A percentile compares a stretch with the other conserved stretches of the same genome.
phyloP scores from a whole-genome alignment of 2,888 invertebrate species.

The Himalopsyche tibetana region DNA sequence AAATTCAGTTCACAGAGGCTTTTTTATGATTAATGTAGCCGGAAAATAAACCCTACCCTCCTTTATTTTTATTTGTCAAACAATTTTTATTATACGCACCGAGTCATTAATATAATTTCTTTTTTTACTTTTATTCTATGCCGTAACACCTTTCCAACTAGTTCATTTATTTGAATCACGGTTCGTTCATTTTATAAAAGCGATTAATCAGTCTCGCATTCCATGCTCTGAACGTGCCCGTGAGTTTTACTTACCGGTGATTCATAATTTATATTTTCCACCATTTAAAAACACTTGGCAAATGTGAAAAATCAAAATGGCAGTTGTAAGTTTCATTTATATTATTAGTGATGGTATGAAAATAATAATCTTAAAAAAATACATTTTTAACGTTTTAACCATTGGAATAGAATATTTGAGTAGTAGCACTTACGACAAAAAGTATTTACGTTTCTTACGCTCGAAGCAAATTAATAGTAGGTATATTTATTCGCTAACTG shows the following conservation, averaged over 20 bases:
- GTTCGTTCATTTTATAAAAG: neutral
- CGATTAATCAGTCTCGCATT: constrained; percentile 32
- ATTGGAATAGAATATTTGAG: no score
- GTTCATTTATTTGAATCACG: constrained; percentile 41
- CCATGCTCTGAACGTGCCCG: neutral
- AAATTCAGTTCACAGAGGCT: neutral
- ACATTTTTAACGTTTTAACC: no score
- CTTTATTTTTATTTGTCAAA: constrained; percentile 18
- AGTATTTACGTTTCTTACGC: no score
- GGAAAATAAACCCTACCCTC: neutral
- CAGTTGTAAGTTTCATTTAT: neutral
- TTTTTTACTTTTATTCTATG: neutral
- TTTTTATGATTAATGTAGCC: constrained; percentile 11
- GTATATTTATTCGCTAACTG: no score
- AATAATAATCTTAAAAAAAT: no score
- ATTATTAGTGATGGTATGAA: no score
- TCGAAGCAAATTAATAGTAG: no score
- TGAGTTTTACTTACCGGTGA: neutral
- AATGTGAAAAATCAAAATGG: neutral
- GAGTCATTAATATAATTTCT: neutral
- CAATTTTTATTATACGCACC: constrained; percentile 10
- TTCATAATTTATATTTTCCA: neutral
- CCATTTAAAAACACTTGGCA: neutral
- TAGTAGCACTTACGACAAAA: no score
- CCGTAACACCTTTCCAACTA: neutral